phyloP scores from a whole-genome alignment of 2,797 vertebrate species.

The Coilia nasus region DNA sequence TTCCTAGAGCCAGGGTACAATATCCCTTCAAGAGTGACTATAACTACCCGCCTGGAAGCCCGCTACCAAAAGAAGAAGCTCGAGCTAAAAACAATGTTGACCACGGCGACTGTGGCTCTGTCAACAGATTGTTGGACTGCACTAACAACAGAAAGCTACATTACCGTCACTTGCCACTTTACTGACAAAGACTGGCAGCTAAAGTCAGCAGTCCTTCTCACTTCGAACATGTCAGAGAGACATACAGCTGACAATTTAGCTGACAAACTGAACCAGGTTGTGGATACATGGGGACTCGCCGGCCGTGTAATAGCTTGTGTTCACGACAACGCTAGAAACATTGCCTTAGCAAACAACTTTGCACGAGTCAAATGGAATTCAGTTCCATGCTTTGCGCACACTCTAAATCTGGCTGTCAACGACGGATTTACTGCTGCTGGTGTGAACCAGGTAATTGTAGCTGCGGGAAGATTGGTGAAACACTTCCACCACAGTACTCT shows the following conservation, averaged over 20 bases:
- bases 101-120: slow-evolving; percentile 60
- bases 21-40: no score
- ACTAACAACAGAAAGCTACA: slow-evolving; percentile 60
- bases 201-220: slow-evolving; percentile 65
- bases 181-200: slow-evolving; percentile 68
- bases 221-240: slow-evolving; percentile 55
- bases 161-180: slow-evolving; percentile 66
- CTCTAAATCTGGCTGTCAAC: slow-evolving; percentile 21
- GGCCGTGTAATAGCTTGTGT: no score
- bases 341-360: not conserved
- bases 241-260: no score
- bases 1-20: no score
- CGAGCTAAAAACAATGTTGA: slow-evolving; percentile 55
- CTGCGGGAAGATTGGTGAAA: slow-evolving; percentile 17
- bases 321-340: not conserved
- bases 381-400: slow-evolving; percentile 29
- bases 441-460: not conserved
- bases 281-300: no score
- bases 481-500: slow-evolving; percentile 32
- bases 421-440: not conserved
- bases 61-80: slow-evolving; percentile 61
- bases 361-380: slow-evolving; percentile 16
- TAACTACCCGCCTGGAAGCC: slow-evolving; percentile 51
- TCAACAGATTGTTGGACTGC: slow-evolving; percentile 65
- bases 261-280: no score